Evolutionary conservation across 2,888 invertebrate genomes (phyloP).

Genomic region (Pollenia griseotomentosa): DNA sequence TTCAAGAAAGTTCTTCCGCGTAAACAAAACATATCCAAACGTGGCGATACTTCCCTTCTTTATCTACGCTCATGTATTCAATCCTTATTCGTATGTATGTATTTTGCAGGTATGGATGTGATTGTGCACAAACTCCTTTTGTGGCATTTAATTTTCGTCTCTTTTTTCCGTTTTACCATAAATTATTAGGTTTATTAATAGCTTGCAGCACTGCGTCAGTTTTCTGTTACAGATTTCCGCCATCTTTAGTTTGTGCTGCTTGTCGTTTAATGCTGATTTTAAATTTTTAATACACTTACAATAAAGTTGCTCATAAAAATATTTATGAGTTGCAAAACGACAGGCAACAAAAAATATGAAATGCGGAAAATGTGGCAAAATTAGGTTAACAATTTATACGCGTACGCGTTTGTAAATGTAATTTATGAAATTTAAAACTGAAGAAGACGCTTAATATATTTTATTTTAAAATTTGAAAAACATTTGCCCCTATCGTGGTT

Average conservation of each 20-base stretch:
- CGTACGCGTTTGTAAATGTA: no score
- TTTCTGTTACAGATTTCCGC: constrained; percentile 14
- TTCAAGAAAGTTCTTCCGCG: no score
- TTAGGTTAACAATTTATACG: not conserved
- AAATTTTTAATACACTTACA: constrained; percentile 24
- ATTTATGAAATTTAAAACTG: not conserved
- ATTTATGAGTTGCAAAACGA: constrained; percentile 16
- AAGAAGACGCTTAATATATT: not conserved
- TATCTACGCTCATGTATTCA: no score
- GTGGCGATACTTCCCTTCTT: no score
- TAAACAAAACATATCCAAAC: no score
- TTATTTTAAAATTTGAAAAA: no score
- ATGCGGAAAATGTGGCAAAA: not conserved
- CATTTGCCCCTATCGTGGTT: no score
- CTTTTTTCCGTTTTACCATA: constrained; percentile 5
- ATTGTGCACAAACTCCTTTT: constrained; percentile 3
- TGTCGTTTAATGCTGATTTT: constrained; percentile 32
- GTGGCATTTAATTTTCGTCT: constrained; percentile 22
- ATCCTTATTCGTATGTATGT: not conserved
- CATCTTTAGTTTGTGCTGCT: not conserved
- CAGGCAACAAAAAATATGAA: not conserved
- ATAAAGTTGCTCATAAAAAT: constrained; percentile 21
- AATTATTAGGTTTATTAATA: constrained; percentile 53
- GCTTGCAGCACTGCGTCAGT: constrained; percentile 67
- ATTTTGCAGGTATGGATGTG: not conserved